phyloP scores from a whole-genome alignment of 1,140 invertebrate genomes.

The Eupeodes corollae region DNA sequence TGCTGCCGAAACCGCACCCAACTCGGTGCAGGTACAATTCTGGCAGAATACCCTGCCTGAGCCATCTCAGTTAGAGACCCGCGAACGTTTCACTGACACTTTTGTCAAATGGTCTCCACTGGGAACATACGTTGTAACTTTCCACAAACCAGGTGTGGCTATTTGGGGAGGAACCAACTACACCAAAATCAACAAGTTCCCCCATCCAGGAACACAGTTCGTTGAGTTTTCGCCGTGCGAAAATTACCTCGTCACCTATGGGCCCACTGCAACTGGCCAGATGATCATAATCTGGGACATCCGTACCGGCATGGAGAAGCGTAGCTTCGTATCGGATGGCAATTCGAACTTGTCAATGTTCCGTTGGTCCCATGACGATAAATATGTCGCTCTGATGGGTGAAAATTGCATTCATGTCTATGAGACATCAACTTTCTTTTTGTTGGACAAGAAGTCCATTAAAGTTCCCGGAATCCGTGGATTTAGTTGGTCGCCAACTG shows the following conservation, averaged over 20 bases:
- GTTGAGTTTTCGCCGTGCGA: slow-evolving; percentile 98
- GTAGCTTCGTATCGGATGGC: slow-evolving; percentile 77
- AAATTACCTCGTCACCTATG: slow-evolving; percentile 90
- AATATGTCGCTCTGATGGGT: slow-evolving; percentile 87
- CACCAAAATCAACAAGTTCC: slow-evolving; percentile 81
- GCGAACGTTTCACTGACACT: slow-evolving; percentile 59
- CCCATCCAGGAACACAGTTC: slow-evolving; percentile 81
- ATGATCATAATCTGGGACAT: slow-evolving; percentile 91
- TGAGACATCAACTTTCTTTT: slow-evolving; percentile 86
- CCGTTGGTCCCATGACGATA: slow-evolving; percentile 95
- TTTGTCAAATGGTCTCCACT: slow-evolving; percentile 94
- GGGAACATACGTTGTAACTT: slow-evolving; percentile 91
- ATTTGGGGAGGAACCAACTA: slow-evolving; percentile 95
- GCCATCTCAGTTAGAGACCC: slow-evolving; percentile 68
- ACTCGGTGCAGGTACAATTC: slow-evolving; percentile 64
- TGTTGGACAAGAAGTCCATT: slow-evolving; percentile 89
- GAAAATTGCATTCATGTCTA: slow-evolving; percentile 82
- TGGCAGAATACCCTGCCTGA: slow-evolving; percentile 86
- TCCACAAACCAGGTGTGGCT: slow-evolving; percentile 89
- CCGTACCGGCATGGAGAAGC: slow-evolving; percentile 80
- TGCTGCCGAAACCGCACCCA: slow-evolving; percentile 63
- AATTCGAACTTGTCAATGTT: slow-evolving; percentile 81
- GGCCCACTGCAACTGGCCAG: slow-evolving; percentile 53
- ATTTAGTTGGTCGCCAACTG: slow-evolving; percentile 96
- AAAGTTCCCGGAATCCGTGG: slow-evolving; percentile 86